These are phyloP conservation scores for Parnassius apollo DNA, from an alignment of 2,888 invertebrate species.

Conservation along the genomic window DNA sequence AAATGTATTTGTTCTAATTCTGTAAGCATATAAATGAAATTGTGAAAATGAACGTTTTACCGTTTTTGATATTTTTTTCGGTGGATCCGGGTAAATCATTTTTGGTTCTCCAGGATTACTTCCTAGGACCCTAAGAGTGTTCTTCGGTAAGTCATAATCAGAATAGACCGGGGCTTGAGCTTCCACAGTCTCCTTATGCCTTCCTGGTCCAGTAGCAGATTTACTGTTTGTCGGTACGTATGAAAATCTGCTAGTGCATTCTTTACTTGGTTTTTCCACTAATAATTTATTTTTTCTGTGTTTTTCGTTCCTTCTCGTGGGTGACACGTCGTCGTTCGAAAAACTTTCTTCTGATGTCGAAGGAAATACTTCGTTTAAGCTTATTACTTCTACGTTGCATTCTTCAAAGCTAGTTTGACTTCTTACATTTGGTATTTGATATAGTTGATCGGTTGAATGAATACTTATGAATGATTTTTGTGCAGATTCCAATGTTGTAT, in stretches of 20 bases:
- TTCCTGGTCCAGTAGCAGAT: constrained; percentile 59
- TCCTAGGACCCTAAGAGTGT: constrained; percentile 69
- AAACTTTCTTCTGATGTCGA: constrained; percentile 75
- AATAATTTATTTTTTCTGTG: constrained; percentile 45
- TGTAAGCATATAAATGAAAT: too few species aligned
- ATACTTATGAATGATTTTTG: constrained; percentile 76
- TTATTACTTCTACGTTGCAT: constrained; percentile 71
- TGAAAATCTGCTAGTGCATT: constrained; percentile 47
- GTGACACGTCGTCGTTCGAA: constrained; percentile 63
- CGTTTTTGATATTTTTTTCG: constrained; percentile 73
- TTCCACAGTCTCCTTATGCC: constrained; percentile 54
- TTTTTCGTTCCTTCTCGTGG: constrained; percentile 51
- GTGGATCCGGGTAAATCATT: constrained; percentile 68
- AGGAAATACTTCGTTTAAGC: constrained; percentile 71
- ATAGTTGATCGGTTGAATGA: constrained; percentile 73
- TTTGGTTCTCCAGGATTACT: constrained; percentile 76
- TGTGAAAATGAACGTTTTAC: constrained; percentile 40
- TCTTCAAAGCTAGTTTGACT: constrained; percentile 56
- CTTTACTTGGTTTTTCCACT: constrained; percentile 43
- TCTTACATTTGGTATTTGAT: constrained; percentile 57
- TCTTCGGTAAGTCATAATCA: constrained; percentile 70
- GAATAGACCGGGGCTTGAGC: constrained; percentile 60
- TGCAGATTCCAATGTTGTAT: constrained; percentile 48
- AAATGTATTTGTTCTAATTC: too few species aligned
- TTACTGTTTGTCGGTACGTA: constrained; percentile 71